Evolutionary conservation across 2,113 vertebrate species (phyloP).

Genomic region (Xiphophorus maculatus): DNA sequence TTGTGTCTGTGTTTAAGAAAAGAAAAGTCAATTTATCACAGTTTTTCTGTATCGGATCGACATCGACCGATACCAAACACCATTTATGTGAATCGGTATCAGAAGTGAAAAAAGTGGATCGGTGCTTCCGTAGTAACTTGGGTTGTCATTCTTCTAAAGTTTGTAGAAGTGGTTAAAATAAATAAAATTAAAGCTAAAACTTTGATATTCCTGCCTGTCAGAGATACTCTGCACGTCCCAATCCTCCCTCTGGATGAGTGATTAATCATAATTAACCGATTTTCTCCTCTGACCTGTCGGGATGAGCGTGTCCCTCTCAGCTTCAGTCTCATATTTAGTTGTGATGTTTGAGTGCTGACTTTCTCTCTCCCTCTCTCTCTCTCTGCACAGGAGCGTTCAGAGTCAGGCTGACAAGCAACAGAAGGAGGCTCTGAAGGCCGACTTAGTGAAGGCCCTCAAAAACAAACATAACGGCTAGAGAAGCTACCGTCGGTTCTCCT

Average conservation of each 20-base stretch:
- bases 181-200: too few species aligned
- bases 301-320: neutral
- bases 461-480: conserved; percentile 93
- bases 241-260: neutral
- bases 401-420: conserved; percentile 93
- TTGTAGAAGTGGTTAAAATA: neutral
- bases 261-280: neutral
- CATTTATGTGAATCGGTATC: too few species aligned
- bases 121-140: neutral
- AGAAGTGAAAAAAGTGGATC: too few species aligned
- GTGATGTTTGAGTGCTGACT: conserved; percentile 13
- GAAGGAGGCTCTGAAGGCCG: conserved; percentile 94
- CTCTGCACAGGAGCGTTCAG: conserved; percentile 89
- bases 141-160: neutral
- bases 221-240: neutral
- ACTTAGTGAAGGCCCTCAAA: conserved; percentile 96
- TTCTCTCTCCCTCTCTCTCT: conserved; percentile 14
- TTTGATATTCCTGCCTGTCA: too few species aligned
- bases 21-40: too few species aligned
- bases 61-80: too few species aligned
- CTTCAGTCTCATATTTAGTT: neutral
- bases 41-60: too few species aligned
- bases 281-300: neutral
- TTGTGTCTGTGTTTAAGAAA: too few species aligned
- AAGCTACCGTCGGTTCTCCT: conserved; percentile 46